Conservation (phyloP, 2,888 invertebrate genomes). For the Cheiracanthium punctorium region DNA sequence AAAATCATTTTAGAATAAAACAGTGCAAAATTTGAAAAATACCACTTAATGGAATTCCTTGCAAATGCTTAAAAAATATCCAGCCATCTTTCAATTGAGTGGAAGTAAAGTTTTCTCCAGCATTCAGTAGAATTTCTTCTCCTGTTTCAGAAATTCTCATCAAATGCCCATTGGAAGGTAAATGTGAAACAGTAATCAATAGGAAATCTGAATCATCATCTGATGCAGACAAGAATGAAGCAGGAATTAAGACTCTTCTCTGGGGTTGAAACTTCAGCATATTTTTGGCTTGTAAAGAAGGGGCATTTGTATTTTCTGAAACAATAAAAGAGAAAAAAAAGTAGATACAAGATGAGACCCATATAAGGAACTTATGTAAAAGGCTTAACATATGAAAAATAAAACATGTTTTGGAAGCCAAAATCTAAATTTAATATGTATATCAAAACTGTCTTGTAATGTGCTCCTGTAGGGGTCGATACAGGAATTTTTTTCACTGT, state of each 20-base stretch:
- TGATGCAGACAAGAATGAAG: conserved; percentile 30
- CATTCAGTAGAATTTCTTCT: conserved; percentile 12
- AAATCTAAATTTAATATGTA: no score
- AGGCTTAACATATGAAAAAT: no score
- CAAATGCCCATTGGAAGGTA: conserved; percentile 31
- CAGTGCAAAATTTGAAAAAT: neutral
- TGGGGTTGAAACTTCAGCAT: conserved; percentile 20
- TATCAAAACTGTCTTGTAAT: no score
- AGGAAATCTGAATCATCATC: conserved; percentile 42
- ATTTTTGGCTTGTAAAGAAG: conserved; percentile 4
- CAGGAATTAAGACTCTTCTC: conserved; percentile 24
- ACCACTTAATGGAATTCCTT: conserved; percentile 39
- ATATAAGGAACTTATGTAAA: no score
- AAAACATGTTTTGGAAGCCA: no score
- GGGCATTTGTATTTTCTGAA: conserved; percentile 33
- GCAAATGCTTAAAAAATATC: conserved; percentile 53
- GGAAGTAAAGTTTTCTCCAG: conserved; percentile 50
- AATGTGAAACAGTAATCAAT: neutral
- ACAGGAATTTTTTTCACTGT: no score
- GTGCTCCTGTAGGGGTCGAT: no score
- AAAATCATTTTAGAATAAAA: neutral
- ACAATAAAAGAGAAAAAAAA: neutral
- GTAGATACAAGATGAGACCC: neutral
- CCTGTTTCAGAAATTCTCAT: conserved; percentile 34
- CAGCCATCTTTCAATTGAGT: conserved; percentile 44